Evolutionary conservation across 2,797 vertebrate species (phyloP), one percentile per base, ranked within the genome.

Genomic region (Lutjanus campechanus): DNA sequence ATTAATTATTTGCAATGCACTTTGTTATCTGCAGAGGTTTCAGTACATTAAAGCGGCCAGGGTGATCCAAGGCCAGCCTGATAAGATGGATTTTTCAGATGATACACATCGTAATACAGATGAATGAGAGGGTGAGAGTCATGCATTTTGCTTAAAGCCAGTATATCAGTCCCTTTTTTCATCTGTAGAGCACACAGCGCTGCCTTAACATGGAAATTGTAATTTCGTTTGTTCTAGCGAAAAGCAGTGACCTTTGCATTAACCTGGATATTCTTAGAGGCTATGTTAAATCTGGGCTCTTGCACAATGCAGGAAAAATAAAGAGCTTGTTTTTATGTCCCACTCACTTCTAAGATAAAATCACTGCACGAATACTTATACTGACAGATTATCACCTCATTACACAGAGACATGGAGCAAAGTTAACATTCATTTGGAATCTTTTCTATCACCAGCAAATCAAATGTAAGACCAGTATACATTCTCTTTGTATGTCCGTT

Each of bases 71-170:
- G 64, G 59, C 43, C 79, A 72, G 74, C 20, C 69, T 46, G 55
- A 81, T 71, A 13, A 49, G 47, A 71, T 62, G 22, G 22, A 70
- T 83, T 84, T 85, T 84, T 86, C 71, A 77, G 67, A 65, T 76
- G 49, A 66, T 36, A 58, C 25, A 40, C 47, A 76, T 69, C 60
- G 56, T 74, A 64, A 70, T 78, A 17, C 16, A 74, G 69, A 80
- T 72, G 53, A 62, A 73, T 69, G 58, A 88, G 73, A 20, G 60
- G 49, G 56, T 29, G 29, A 51, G 60, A 78, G 60, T 77, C 53
- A 68, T 54, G 63, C 47, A 61, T 63, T 54, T 68, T 65, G 71
- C 69, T 60, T n/a, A 7, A 64, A 81, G 77, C 22, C 7, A 1
- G 10, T 61, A 59, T 44, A 80, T 70, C 19, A 56, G 49, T 36